Conservation (phyloP, 2,797 vertebrate species). For the Nasua narica region DNA sequence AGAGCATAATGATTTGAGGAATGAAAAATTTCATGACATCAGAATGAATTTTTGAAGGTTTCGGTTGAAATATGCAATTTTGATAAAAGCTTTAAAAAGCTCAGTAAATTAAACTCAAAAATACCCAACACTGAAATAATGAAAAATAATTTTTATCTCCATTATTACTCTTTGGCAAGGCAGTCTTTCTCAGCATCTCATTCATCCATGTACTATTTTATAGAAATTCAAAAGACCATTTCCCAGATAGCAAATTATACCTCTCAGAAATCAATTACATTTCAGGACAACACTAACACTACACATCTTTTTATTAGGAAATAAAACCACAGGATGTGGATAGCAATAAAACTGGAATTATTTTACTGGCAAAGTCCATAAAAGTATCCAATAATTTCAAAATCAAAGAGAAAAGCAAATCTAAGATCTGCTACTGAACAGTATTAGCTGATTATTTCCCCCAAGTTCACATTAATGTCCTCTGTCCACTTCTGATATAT, state of each 20-base stretch:
- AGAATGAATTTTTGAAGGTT: slow-evolving; percentile 38
- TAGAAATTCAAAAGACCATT: slow-evolving; percentile 68
- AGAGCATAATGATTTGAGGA: slow-evolving; percentile 30
- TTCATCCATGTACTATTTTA: slow-evolving; percentile 47
- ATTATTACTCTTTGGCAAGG: slow-evolving; percentile 47
- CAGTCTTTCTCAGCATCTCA: slow-evolving; percentile 6
- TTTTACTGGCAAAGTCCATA: slow-evolving; percentile 69
- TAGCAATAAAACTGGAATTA: slow-evolving; percentile 77
- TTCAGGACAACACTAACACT: slow-evolving; percentile 71
- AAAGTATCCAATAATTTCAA: slow-evolving; percentile 68
- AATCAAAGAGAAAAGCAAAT: slow-evolving; percentile 61
- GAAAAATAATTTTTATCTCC: slow-evolving; percentile 61
- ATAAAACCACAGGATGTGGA: slow-evolving; percentile 74
- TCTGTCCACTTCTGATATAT: neutral
- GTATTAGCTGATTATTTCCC: neutral
- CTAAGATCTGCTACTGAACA: neutral
- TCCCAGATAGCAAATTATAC: slow-evolving; percentile 64
- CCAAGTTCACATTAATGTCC: slow-evolving; percentile 48
- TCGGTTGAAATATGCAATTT: slow-evolving; percentile 39
- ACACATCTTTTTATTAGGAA: slow-evolving; percentile 75
- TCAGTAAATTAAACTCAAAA: slow-evolving; percentile 55
- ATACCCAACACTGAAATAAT: slow-evolving; percentile 53
- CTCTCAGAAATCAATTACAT: slow-evolving; percentile 76
- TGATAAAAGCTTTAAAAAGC: slow-evolving; percentile 39
- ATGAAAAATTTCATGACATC: neutral